Conservation (phyloP, 2,888 invertebrate species). For the Thysanoteuthis rhombus region DNA sequence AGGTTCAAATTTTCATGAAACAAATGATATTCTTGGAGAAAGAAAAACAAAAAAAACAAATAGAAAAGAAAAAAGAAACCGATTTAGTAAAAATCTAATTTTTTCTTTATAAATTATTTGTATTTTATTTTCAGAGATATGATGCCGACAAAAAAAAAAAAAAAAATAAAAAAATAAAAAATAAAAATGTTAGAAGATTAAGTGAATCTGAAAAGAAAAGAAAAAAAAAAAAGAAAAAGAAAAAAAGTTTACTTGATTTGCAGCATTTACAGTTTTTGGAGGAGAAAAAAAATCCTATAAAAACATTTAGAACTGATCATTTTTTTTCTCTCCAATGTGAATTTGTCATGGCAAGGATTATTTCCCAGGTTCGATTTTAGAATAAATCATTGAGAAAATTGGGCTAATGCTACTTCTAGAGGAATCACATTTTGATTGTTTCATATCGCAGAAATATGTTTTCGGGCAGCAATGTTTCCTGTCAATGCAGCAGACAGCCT, state of each 20-base stretch:
- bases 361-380: neutral
- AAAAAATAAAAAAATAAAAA: neutral
- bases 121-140: too few relatives aligned
- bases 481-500: conserved; percentile 63
- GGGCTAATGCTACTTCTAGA: neutral
- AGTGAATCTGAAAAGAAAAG: neutral
- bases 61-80: too few relatives aligned
- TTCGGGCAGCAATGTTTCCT: conserved; percentile 60
- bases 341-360: neutral
- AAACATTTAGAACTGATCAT: neutral
- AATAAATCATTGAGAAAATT: neutral
- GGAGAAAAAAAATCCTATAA: neutral
- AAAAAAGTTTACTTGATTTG: neutral
- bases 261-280: neutral
- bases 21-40: neutral
- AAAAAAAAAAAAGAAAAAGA: neutral
- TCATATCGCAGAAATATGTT: conserved; percentile 49
- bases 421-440: conserved; percentile 34
- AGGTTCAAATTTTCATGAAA: neutral
- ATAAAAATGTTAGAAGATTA: neutral
- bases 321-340: neutral
- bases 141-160: neutral
- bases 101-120: too few relatives aligned
- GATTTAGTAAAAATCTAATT: too few relatives aligned
- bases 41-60: too few relatives aligned